phyloP scores from a whole-genome alignment of 2,888 invertebrate genomes.

The Priocnemis perturbator region DNA sequence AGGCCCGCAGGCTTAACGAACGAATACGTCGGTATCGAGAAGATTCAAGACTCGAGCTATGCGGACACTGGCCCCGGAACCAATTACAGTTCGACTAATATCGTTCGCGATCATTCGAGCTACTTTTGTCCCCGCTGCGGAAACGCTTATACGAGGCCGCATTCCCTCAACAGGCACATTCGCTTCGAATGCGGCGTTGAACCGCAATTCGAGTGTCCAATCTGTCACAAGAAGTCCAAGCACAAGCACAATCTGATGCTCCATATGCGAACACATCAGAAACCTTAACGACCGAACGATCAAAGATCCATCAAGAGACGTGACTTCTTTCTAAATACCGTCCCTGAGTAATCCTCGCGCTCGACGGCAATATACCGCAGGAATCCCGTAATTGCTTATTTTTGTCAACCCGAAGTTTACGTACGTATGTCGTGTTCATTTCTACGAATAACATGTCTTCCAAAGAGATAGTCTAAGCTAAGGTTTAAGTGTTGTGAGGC shows the following conservation, averaged over 20 bases:
- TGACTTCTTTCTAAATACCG: not conserved
- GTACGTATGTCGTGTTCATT: not conserved
- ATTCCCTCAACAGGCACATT: conserved; percentile 78
- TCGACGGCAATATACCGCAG: too few species aligned
- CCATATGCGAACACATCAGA: conserved; percentile 76
- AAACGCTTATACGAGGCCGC: conserved; percentile 78
- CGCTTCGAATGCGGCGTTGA: conserved; percentile 80
- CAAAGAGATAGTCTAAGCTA: conserved; percentile 31
- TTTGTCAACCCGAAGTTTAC: too few species aligned
- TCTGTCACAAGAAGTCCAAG: conserved; percentile 80
- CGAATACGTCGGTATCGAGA: conserved; percentile 2
- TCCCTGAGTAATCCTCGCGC: too few species aligned
- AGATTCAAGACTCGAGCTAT: not conserved
- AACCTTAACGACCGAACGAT: conserved; percentile 46
- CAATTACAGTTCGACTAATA: conserved; percentile 4
- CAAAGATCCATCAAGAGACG: not conserved
- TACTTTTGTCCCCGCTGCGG: conserved; percentile 78
- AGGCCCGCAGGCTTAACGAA: not conserved
- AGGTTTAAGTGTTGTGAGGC: not conserved
- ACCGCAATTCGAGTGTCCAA: conserved; percentile 80
- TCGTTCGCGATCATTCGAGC: conserved; percentile 33
- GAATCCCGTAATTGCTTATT: too few species aligned
- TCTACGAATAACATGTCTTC: conserved; percentile 17
- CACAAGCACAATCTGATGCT: conserved; percentile 77
- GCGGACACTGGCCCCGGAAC: not conserved